A percentile compares a stretch with the other conserved stretches of the same genome.
phyloP scores from a whole-genome alignment of 2,113 vertebrate genomes.

The Leucopternis melanops region DNA sequence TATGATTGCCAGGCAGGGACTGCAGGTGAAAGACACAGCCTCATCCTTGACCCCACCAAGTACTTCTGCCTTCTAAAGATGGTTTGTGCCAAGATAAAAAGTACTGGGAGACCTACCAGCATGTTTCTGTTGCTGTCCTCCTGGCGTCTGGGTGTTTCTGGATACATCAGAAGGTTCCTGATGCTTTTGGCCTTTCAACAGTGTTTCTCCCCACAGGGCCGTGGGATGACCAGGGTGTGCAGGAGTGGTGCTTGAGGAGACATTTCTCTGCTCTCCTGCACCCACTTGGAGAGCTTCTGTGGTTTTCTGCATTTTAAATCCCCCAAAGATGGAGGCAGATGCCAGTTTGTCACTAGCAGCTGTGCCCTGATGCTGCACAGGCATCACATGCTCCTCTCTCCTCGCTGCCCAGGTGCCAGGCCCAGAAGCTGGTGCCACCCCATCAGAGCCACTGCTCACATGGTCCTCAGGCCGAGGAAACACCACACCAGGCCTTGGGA shows the following conservation, averaged over 20 bases:
- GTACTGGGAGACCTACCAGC: background rate
- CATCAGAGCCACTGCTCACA: background rate
- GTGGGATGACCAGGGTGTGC: background rate
- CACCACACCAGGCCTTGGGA: background rate
- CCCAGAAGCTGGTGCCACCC: background rate
- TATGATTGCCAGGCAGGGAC: background rate
- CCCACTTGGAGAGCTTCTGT: background rate
- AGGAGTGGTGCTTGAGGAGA: background rate
- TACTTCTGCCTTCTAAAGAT: background rate
- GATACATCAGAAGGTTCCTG: background rate
- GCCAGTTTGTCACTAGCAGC: background rate
- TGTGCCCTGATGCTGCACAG: background rate
- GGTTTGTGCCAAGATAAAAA: background rate
- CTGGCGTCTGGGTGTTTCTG: background rate
- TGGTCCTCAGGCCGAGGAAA: background rate
- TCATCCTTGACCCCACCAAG: background rate
- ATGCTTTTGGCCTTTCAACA: background rate
- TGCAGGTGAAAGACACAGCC: background rate
- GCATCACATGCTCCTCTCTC: accelerated
- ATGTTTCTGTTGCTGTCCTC: background rate
- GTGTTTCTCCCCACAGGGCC: accelerated
- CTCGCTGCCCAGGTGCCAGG: background rate
- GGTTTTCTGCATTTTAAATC: background rate
- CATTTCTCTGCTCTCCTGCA: background rate
- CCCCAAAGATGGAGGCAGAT: background rate